Evolutionary conservation across 2,797 vertebrate genomes (phyloP).

Genomic region (Furcifer pardalis): DNA sequence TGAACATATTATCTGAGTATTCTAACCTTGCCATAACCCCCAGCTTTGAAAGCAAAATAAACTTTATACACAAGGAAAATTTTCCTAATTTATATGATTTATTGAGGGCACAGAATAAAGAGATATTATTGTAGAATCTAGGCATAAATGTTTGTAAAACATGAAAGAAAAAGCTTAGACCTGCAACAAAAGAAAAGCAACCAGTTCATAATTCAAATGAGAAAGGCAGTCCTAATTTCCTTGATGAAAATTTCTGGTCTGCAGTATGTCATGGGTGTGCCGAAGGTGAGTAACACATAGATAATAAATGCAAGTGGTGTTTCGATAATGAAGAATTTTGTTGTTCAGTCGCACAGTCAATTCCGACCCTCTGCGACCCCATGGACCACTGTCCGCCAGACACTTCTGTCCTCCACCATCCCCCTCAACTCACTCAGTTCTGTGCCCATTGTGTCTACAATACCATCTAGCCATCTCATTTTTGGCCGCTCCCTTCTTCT

Average conservation of each 20-base stretch:
- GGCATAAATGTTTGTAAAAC: neutral
- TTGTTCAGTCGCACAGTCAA: too few species aligned
- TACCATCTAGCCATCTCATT: too few species aligned
- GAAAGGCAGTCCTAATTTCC: neutral
- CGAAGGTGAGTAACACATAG: neutral
- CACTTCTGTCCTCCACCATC: too few species aligned
- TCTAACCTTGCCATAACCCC: neutral
- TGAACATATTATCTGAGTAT: too few species aligned
- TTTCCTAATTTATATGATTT: neutral
- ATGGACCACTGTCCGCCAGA: too few species aligned
- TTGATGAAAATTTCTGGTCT: neutral
- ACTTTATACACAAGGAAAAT: too few species aligned
- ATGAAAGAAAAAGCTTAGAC: neutral
- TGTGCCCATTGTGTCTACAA: too few species aligned
- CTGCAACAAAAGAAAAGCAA: neutral
- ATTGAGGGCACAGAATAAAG: neutral
- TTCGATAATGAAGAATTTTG: too few species aligned
- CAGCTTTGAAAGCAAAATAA: neutral
- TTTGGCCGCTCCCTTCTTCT: too few species aligned
- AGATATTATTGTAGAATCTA: neutral
- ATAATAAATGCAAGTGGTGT: neutral
- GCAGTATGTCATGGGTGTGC: neutral
- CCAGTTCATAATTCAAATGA: neutral
- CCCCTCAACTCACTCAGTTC: too few species aligned
- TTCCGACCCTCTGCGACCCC: too few species aligned